phyloP scores from a whole-genome alignment of 2,888 invertebrate genomes.

The Neoascia interrupta region DNA sequence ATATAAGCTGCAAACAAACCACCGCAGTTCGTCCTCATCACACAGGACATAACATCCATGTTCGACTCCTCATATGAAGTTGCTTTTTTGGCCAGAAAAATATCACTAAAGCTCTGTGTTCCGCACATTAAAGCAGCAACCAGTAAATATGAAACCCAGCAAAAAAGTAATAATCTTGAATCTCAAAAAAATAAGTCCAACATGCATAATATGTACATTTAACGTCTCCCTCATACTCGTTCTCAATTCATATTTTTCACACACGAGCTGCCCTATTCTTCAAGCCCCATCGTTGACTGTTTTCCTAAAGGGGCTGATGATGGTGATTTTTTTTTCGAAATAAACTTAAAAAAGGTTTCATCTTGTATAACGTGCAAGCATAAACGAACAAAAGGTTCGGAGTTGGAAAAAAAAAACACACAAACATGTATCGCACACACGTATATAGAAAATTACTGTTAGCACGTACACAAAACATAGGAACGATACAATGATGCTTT shows the following conservation, averaged over 20 bases:
- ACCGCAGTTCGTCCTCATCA: too few relatives aligned
- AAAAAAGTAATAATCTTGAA: too few relatives aligned
- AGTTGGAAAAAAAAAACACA: neutral
- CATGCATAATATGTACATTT: slow-evolving; percentile 7
- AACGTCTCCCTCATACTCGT: slow-evolving; percentile 1
- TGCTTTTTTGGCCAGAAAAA: too few relatives aligned
- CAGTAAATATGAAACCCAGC: too few relatives aligned
- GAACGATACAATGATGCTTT: slow-evolving; percentile 30
- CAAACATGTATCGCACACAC: too few relatives aligned
- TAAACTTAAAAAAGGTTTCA: slow-evolving; percentile 13
- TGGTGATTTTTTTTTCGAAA: slow-evolving; percentile 24
- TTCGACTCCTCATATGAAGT: too few relatives aligned
- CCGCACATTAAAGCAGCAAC: too few relatives aligned
- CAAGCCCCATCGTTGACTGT: neutral
- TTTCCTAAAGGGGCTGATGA: slow-evolving; percentile 34
- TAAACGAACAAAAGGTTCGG: slow-evolving; percentile 21
- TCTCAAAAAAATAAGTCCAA: slow-evolving; percentile 25
- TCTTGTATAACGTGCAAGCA: slow-evolving; percentile 13
- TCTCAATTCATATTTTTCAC: slow-evolving; percentile 43
- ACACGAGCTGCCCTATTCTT: slow-evolving; percentile 25
- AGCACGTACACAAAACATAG: slow-evolving; percentile 9
- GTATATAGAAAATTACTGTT: slow-evolving; percentile 31
- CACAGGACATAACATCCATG: too few relatives aligned
- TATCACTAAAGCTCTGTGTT: too few relatives aligned
- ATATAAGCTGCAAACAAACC: too few relatives aligned